A percentile compares a stretch with the other conserved stretches of the same genome.
Evolutionary conservation across 2,797 vertebrate genomes (phyloP).

Genomic region (Poeciliopsis paucimaculata): DNA sequence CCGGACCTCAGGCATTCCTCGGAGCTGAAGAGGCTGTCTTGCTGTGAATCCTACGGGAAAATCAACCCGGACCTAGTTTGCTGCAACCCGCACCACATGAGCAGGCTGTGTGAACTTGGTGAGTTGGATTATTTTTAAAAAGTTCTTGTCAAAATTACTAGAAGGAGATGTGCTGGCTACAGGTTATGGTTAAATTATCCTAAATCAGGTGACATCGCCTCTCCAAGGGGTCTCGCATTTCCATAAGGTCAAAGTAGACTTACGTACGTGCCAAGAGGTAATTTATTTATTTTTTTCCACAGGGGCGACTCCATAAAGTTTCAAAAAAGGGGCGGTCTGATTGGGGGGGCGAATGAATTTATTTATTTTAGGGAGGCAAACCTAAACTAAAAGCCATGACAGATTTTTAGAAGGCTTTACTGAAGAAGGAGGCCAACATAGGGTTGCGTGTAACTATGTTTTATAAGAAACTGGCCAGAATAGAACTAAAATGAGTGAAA

Average conservation of each 20-base stretch:
- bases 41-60: conserved; percentile 96
- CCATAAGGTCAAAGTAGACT: conserved; percentile 62
- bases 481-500: not conserved
- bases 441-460: not conserved
- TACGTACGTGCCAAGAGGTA: conserved; percentile 31
- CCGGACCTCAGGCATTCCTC: conserved; percentile 95
- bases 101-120: conserved; percentile 97
- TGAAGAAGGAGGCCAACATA: not conserved
- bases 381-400: not conserved
- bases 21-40: conserved; percentile 93
- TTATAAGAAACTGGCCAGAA: not conserved
- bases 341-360: not conserved
- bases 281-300: conserved; percentile 12
- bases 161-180: conserved; percentile 35
- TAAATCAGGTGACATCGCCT: conserved; percentile 69
- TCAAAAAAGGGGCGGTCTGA: not conserved
- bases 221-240: conserved; percentile 52
- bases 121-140: conserved; percentile 48
- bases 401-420: not conserved
- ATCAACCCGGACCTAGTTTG: conserved; percentile 92
- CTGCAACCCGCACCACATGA: conserved; percentile 98
- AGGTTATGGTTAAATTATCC: conserved; percentile 58
- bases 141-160: conserved; percentile 10
- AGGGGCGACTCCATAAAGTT: not conserved
- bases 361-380: not conserved